Evolutionary conservation across 2,113 vertebrate species (phyloP), one percentile per base, ranked within the genome.

Genomic region (Sceloporus undulatus): DNA sequence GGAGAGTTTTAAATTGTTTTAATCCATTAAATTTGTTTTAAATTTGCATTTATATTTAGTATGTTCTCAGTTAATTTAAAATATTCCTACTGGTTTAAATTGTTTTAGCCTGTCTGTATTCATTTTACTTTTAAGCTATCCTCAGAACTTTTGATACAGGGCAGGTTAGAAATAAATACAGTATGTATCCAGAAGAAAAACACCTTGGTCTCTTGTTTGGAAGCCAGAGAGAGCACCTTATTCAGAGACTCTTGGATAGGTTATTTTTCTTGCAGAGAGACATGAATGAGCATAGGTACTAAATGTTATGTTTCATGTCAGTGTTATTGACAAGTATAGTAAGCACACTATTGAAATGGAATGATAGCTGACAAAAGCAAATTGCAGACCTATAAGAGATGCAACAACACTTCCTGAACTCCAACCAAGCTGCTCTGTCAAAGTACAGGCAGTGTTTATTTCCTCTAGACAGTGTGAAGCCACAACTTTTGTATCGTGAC

Each of bases 211-310:
- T 70, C 25, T 76, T 52, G 82, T 78, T 77, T 88, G 74, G n/a
- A 70, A 82, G 42, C 85, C 52, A 68, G 75, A 86, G 75, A 86
- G 29, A n/a, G 19, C n/a, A 84, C 25, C 29, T 78, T 88, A 84
- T 88, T 88, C 74, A 84, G 70, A 88, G 80, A 88, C 62, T 5
- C 8, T 91, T 29, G 65, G 62, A 87, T 16, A 62, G 40, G 38
- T 92, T 89, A 56, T 90, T 91, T 86, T 92, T 94, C 88, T 93
- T 92, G 78, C 83, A 79, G 78, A 86, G 52, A 88, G 59, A 88
- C 90, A 79, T 91, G 0, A 92, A 89, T 85, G 54, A 78, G 29
- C 85, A 82, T 62, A 68, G 77, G 81, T 89, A 40, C 84, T 68
- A 79, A 29, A 87, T 85, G 59, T 68, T 91, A 4, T 84, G 82